A percentile compares a stretch with the other conserved stretches of the same genome.
These are phyloP conservation scores for Bicyclus anynana DNA, from an alignment of 1,140 invertebrate genomes.

Conservation along the genomic window DNA sequence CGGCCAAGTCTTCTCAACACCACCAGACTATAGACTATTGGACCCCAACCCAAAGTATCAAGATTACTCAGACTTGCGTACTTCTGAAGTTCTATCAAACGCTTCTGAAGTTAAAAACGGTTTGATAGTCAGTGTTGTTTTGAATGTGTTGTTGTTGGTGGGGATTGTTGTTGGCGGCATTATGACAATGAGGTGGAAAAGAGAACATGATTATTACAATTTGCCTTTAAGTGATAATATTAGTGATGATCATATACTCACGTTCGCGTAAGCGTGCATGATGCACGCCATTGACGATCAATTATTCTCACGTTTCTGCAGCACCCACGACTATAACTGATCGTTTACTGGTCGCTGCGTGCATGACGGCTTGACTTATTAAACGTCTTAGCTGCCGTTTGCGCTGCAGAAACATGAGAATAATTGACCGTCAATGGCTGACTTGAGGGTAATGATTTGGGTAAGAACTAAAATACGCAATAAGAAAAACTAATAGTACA, in stretches of 20 bases:
- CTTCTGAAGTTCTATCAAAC: not conserved
- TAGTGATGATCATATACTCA: too few relatives aligned
- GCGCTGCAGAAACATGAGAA: too few relatives aligned
- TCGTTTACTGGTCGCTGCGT: too few relatives aligned
- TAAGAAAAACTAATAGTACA: too few relatives aligned
- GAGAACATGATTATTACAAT: slow-evolving; percentile 28
- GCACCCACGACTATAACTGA: too few relatives aligned
- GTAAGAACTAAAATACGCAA: too few relatives aligned
- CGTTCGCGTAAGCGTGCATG: slow-evolving; percentile 28
- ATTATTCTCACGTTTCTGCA: too few relatives aligned
- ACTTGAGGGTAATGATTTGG: too few relatives aligned
- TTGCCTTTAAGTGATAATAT: slow-evolving; percentile 33
- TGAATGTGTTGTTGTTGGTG: slow-evolving; percentile 41
- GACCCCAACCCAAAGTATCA: not conserved
- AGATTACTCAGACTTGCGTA: not conserved
- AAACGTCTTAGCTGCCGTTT: too few relatives aligned
- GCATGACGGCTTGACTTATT: too few relatives aligned
- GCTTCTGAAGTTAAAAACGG: slow-evolving; percentile 19
- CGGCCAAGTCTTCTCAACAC: not conserved
- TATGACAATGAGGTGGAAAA: slow-evolving; percentile 34
- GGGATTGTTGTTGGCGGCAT: slow-evolving; percentile 27
- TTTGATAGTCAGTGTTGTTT: slow-evolving; percentile 35
- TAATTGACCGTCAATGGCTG: too few relatives aligned
- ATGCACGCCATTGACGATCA: too few relatives aligned
- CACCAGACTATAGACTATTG: not conserved